Base-by-base conservation (phyloP, 2,113 vertebrate species). In the Pelvicachromis taeniatus region DNA sequence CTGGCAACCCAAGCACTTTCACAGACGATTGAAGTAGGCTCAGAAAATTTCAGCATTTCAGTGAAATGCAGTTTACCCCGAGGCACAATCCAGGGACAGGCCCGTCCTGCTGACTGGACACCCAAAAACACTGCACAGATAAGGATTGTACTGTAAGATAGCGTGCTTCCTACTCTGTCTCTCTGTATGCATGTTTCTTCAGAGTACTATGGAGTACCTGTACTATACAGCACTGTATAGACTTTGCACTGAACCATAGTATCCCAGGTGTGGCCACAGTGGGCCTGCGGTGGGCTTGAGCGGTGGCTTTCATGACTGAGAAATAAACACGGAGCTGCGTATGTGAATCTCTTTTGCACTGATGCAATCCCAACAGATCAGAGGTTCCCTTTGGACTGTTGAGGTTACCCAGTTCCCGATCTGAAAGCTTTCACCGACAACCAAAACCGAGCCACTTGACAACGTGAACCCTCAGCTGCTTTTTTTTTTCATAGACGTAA, bases 161-260 rank as follows among this genome's bases (percentile, higher is more conserved):
- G 93, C 77, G 93, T 92, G 95, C 95, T 95, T 96, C 94, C 94
- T 95, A 91, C 91, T 94, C 92, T 91, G 92, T 94, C 87, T 87
- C 94, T 93, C 91, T 94, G 94, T 95, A 94, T 95, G 95, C 95
- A 96, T 95, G 95, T 92, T 94, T 86, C 92, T 91, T 93, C 94
- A 92, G 87, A 95, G 93, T 91, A 91, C 91, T 93, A 94, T 93
- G 89, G 93, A 86, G 94, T 93, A 94, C 93, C 93, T 94, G 94
- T 91, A 90, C 93, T 93, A 94, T 93, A 95, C 91, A 91, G 91
- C 91, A 93, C 94, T 93, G 95, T 95, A 95, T 91, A 94, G 94
- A 94, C 93, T 95, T 95, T 96, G 95, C 96, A 96, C 96, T 95
- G 95, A 96, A 94, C 93, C 88, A 85, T 93, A 92, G 89, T 91